Percentiles rank a stretch among this genome's conserved stretches.
These are phyloP conservation scores for Eupithecia subumbrata DNA, from an alignment of 2,888 invertebrate species.

Conservation along the genomic window DNA sequence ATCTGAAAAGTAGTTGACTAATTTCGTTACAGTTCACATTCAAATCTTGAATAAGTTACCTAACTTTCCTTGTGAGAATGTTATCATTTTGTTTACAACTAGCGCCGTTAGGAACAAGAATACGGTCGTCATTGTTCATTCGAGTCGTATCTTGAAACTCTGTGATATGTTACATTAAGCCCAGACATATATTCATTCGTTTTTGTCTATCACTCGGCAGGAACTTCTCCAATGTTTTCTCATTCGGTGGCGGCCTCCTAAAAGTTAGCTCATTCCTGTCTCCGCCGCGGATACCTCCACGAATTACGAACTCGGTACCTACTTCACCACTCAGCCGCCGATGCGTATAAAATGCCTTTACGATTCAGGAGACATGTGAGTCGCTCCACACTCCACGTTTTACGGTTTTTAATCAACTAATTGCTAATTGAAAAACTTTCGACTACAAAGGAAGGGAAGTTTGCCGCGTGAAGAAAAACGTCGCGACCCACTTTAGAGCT, in stretches of 20 bases:
- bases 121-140: constrained; percentile 65
- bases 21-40: constrained; percentile 46
- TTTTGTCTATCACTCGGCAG: constrained; percentile 75
- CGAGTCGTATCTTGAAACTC: constrained; percentile 67
- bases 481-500: constrained; percentile 59
- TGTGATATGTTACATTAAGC: constrained; percentile 70
- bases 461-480: constrained; percentile 59
- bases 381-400: constrained; percentile 52
- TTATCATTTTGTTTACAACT: constrained; percentile 57
- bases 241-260: constrained; percentile 71
- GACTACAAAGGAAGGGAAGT: constrained; percentile 56
- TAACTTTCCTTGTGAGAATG: constrained; percentile 57
- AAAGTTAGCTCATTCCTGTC: constrained; percentile 78
- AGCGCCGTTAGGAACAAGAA: constrained; percentile 55
- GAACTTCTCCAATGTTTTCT: constrained; percentile 79
- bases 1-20: constrained; percentile 42
- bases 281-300: constrained; percentile 65
- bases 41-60: constrained; percentile 54
- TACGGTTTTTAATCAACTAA: constrained; percentile 68
- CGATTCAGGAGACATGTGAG: constrained; percentile 65
- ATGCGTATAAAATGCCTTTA: constrained; percentile 80
- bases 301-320: constrained; percentile 69
- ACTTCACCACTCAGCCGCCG: constrained; percentile 65
- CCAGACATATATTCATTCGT: constrained; percentile 69
- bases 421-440: constrained; percentile 77